phyloP scores from a whole-genome alignment of 2,888 invertebrate species.

The Thalpophila matura region DNA sequence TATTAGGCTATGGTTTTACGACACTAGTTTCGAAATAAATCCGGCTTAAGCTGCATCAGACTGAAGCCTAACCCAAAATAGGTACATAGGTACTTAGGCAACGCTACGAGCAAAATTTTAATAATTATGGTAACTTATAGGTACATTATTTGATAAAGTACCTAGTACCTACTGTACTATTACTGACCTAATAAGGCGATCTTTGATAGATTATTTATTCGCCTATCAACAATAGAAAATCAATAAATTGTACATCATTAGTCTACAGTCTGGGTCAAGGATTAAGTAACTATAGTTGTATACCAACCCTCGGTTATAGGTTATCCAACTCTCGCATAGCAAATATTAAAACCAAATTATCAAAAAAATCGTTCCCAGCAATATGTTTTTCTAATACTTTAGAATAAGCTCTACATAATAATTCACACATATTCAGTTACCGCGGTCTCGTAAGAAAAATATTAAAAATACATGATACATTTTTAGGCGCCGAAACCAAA shows the following conservation, averaged over 20 bases:
- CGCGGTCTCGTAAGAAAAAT: slow-evolving; percentile 15
- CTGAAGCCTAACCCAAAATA: slow-evolving; percentile 5
- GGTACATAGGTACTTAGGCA: background rate
- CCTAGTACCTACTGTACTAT: too few species aligned
- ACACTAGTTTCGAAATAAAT: too few species aligned
- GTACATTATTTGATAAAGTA: too few species aligned
- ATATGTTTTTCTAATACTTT: too few species aligned
- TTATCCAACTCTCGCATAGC: too few species aligned
- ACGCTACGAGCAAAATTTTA: background rate
- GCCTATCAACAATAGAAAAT: too few species aligned
- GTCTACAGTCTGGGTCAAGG: too few species aligned
- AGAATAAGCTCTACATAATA: background rate
- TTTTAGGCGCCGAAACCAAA: slow-evolving; percentile 27
- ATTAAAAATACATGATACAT: slow-evolving; percentile 18
- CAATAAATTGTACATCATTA: too few species aligned
- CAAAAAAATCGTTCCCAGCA: background rate
- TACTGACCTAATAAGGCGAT: slow-evolving; percentile 1
- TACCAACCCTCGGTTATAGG: too few species aligned
- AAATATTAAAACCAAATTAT: background rate
- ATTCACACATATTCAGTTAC: slow-evolving; percentile 7
- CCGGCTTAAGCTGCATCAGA: background rate
- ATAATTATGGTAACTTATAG: too few species aligned
- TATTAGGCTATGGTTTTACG: too few species aligned
- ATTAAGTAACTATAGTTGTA: too few species aligned
- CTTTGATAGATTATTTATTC: background rate